Evolutionary conservation across 2,888 invertebrate species (phyloP), one percentile per base, ranked within the genome.

Genomic region (Punctoribates punctum): DNA sequence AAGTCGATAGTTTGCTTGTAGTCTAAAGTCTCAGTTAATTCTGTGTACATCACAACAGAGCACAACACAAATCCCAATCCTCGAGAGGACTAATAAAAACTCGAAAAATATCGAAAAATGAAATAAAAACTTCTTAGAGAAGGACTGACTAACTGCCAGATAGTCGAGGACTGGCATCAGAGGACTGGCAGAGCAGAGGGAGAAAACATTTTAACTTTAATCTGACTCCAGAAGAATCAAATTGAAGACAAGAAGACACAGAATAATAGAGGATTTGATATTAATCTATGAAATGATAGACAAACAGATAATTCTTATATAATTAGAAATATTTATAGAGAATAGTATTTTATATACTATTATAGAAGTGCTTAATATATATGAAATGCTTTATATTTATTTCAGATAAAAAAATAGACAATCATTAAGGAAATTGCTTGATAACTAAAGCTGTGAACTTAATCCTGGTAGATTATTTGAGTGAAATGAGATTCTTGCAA

Each of bases 1-100:
- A n/a, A 20, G 51, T 20, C 51, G n/a, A 20, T 51, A 20, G 20
- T 60, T 20, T 60, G 20, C 23, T 15, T 60, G 17, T 25, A 13
- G 65, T 11, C n/a, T n/a, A 38, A 67, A 67, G 29, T 67, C 34
- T 67, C 34, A 67, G 65, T n/a, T 67, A 67, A 67, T 67, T 34
- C 65, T 38, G 38, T 38, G 34, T 20, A 38, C 38, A 38, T 38
- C n/a, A 34, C 51, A 67, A 29, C n/a, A 67, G 11, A 67, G n/a
- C n/a, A 34, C 51, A 67, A 29, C n/a, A 67, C 34, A 67, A 38
- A 67, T 67, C 65, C 34, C 34, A 67, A 67, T 34, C 13, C 65
- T 67, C 65, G 17, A 34, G 65, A 67, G 65, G 20, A 15, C 65
- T 67, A 29, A 67, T 67, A 67, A 67, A 67, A 34, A 67, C 9